Evolutionary conservation across 2,888 invertebrate genomes (phyloP).

Genomic region (Leptopilina myrica): DNA sequence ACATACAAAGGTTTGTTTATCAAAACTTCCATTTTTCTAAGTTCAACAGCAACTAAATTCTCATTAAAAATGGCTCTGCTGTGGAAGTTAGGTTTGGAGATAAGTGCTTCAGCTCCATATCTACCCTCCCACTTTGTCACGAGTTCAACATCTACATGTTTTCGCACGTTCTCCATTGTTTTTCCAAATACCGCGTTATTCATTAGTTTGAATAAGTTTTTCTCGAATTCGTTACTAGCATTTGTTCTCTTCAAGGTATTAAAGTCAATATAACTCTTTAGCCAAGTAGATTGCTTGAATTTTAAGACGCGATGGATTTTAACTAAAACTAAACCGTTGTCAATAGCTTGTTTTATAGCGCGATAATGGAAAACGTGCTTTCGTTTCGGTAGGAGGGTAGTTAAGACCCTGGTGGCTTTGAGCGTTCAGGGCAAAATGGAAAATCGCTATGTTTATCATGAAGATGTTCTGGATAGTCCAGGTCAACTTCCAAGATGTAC

Average conservation of each 20-base stretch:
- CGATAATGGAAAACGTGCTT: constrained; percentile 37
- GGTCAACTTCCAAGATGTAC: constrained; percentile 39
- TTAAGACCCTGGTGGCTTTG: constrained; percentile 51
- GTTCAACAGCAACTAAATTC: constrained; percentile 65
- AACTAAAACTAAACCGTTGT: constrained; percentile 55
- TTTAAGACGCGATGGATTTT: constrained; percentile 64
- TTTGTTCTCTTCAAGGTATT: constrained; percentile 67
- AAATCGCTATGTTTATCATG: constrained; percentile 40
- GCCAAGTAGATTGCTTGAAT: constrained; percentile 67
- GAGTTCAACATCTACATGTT: constrained; percentile 68
- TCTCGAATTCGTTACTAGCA: constrained; percentile 68
- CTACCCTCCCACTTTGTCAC: constrained; percentile 59
- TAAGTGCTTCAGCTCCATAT: constrained; percentile 59
- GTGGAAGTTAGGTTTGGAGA: constrained; percentile 66
- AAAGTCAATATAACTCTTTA: constrained; percentile 58
- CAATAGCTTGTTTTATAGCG: constrained; percentile 64
- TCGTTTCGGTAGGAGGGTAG: constrained; percentile 58
- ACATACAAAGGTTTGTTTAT: constrained; percentile 66
- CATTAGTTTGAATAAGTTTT: constrained; percentile 71
- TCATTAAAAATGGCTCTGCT: constrained; percentile 65
- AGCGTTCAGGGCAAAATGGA: constrained; percentile 61
- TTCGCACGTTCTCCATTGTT: constrained; percentile 66
- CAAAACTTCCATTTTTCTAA: constrained; percentile 54
- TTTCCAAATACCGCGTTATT: constrained; percentile 64
- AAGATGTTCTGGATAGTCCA: constrained; percentile 34